A percentile compares a stretch with the other conserved stretches of the same genome.
Conservation (phyloP, 30 jellyfish, hydroid and myxozoan species). For the Aurelia aurita region DNA sequence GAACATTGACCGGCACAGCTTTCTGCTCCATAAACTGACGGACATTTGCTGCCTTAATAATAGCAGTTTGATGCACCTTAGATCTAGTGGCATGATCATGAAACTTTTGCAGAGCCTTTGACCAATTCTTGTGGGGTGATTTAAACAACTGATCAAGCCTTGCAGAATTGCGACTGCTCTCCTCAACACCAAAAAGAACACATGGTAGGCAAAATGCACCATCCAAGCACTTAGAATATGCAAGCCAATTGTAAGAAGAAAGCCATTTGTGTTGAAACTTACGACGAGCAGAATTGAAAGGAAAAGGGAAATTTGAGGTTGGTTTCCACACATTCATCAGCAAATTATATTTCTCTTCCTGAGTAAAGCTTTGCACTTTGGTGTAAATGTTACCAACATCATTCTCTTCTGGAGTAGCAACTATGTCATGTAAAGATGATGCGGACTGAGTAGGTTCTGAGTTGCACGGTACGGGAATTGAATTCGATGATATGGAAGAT, state of each 20-base stretch:
- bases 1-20: not conserved
- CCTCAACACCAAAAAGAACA: slow-evolving; percentile 22
- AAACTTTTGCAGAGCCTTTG: slow-evolving; percentile 5
- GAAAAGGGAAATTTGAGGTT: not conserved
- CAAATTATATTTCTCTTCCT: not conserved
- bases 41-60: not conserved
- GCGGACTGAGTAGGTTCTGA: too few relatives aligned
- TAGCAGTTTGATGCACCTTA: slow-evolving; percentile 17
- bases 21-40: slow-evolving; percentile 3
- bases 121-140: slow-evolving; percentile 23
- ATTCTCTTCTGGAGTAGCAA: not conserved
- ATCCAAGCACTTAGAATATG: slow-evolving; percentile 21
- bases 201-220: slow-evolving; percentile 21
- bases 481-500: too few relatives aligned
- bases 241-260: slow-evolving; percentile 14
- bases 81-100: slow-evolving; percentile 18
- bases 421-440: too few relatives aligned
- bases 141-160: slow-evolving; percentile 20
- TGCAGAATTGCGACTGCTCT: not conserved
- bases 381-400: not conserved
- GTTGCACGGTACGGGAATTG: too few relatives aligned
- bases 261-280: not conserved
- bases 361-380: not conserved
- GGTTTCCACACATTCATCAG: not conserved
- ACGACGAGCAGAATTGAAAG: not conserved